Percentiles rank a stretch among this genome's conserved stretches.
Conservation (phyloP, 2,888 invertebrate species). For the Siphlonurus alternatus region DNA sequence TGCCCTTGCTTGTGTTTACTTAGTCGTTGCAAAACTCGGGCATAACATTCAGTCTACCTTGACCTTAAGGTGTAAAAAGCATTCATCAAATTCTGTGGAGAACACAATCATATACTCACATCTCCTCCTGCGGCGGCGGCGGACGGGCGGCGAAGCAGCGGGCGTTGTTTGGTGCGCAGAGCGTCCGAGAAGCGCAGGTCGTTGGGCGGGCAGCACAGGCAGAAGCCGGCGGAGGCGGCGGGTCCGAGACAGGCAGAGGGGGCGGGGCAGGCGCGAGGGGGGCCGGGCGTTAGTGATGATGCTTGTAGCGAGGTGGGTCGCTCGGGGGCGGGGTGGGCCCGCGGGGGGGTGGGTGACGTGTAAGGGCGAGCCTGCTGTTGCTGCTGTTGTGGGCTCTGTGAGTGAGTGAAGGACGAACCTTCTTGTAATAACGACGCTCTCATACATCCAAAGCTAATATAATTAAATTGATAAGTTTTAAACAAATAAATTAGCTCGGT, state of each 20-base stretch:
- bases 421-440: too few species aligned
- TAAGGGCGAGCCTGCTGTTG: neutral
- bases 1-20: too few species aligned
- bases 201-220: conserved; percentile 21
- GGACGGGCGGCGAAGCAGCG: neutral
- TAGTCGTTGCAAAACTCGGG: too few species aligned
- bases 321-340: neutral
- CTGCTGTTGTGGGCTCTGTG: neutral
- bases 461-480: too few species aligned
- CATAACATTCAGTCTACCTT: too few species aligned
- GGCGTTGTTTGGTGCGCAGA: conserved; percentile 18
- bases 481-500: too few species aligned
- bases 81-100: too few species aligned
- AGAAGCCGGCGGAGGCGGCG: conserved; percentile 14
- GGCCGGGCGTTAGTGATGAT: neutral
- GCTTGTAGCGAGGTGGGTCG: neutral
- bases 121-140: neutral
- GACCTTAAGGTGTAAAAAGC: too few species aligned
- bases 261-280: neutral
- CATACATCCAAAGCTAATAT: too few species aligned
- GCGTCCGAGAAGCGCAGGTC: conserved; percentile 20
- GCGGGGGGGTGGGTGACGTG: neutral
- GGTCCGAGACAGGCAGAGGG: neutral
- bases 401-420: too few species aligned
- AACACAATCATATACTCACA: neutral